Conservation (phyloP, 2,113 vertebrate species). For the Etheostoma spectabile region DNA sequence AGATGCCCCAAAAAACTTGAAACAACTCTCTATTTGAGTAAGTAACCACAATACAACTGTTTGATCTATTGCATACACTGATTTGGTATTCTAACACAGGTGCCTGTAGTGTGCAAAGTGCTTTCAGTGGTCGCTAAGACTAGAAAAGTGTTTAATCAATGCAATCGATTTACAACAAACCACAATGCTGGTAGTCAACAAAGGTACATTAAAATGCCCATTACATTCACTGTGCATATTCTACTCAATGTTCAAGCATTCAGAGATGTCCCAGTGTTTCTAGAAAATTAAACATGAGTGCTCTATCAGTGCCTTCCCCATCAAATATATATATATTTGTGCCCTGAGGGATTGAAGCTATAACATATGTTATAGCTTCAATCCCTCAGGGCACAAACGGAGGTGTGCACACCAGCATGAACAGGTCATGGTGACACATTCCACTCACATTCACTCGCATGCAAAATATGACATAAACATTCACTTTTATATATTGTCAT, state of each 20-base stretch:
- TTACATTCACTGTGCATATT: background rate
- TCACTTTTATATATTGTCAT: constrained; percentile 39
- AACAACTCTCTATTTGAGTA: too few relatives aligned
- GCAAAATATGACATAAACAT: constrained; percentile 42
- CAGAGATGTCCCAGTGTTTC: background rate
- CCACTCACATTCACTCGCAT: constrained; percentile 28
- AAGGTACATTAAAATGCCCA: background rate
- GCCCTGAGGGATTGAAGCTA: too few relatives aligned
- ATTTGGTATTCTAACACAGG: background rate
- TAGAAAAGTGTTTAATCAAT: too few relatives aligned
- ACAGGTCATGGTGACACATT: constrained; percentile 41
- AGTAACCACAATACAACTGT: too few relatives aligned
- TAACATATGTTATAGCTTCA: constrained; percentile 51
- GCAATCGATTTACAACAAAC: background rate
- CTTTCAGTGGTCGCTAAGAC: too few relatives aligned
- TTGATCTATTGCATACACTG: too few relatives aligned
- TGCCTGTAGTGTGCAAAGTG: too few relatives aligned
- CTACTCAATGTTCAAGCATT: background rate
- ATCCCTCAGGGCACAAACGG: constrained; percentile 25
- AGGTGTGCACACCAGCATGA: constrained; percentile 48
- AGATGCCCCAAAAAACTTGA: background rate
- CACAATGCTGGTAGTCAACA: background rate
- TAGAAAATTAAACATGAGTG: background rate
- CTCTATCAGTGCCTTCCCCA: background rate
- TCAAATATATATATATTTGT: background rate